A percentile compares a stretch with the other conserved stretches of the same genome.
Evolutionary conservation across 2,113 vertebrate species (phyloP).

Genomic region (human): GRCh38 chr20:44015001-44015500

Average conservation of each 20-base stretch:
- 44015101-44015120: background rate
- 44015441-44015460: slow-evolving; percentile 97
- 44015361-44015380: slow-evolving; percentile 98
- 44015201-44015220: slow-evolving; percentile 68
- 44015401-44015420: slow-evolving; percentile 99
- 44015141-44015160: background rate
- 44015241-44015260: slow-evolving; percentile 85
- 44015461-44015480: slow-evolving; percentile 99
- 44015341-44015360: slow-evolving; percentile 99
- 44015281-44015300: slow-evolving; percentile 92
- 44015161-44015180: background rate
- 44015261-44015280: slow-evolving; percentile 90
- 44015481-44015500: slow-evolving; percentile 99
- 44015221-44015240: slow-evolving; percentile 78
- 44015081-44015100: background rate
- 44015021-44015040: background rate
- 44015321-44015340: slow-evolving; percentile 99
- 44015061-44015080: background rate
- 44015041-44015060: background rate
- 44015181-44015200: slow-evolving; percentile 70
- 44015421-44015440: slow-evolving; percentile 99
- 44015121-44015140: background rate
- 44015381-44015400: slow-evolving; percentile 99
- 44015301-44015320: slow-evolving; percentile 96
- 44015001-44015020: background rate